phyloP scores from a whole-genome alignment of 2,888 invertebrate species.

The Lysandra coridon region DNA sequence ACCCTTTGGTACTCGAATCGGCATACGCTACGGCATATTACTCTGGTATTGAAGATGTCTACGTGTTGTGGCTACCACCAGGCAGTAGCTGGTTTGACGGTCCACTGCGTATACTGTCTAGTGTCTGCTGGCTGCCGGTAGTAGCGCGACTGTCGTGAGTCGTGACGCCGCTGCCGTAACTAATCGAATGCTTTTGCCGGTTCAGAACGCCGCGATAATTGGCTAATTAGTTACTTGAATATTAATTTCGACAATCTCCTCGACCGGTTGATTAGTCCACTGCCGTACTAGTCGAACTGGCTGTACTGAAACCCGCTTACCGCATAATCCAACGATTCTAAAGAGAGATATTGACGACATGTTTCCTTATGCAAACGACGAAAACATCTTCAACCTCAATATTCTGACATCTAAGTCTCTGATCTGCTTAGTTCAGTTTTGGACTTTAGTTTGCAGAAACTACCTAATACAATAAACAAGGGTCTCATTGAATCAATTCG shows the following conservation, averaged over 20 bases:
- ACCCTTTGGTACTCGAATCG: no score
- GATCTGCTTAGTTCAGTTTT: not conserved
- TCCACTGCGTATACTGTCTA: not conserved
- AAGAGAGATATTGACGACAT: not conserved
- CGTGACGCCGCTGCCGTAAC: conserved; percentile 25
- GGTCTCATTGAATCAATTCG: not conserved
- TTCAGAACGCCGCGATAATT: conserved; percentile 30
- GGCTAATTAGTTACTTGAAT: conserved; percentile 21
- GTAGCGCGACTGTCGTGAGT: conserved; percentile 16
- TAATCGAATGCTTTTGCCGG: conserved; percentile 23
- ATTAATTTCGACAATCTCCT: conserved; percentile 14
- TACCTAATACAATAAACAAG: not conserved
- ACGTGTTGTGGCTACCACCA: not conserved
- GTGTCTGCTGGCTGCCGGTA: conserved; percentile 34
- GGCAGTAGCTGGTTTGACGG: not conserved
- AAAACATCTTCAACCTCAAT: not conserved
- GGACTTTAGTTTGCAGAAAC: not conserved
- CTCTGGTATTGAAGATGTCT: not conserved
- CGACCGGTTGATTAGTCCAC: conserved; percentile 14
- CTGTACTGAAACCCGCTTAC: not conserved
- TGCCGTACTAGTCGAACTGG: conserved; percentile 16
- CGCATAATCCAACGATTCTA: not conserved
- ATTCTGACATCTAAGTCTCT: not conserved
- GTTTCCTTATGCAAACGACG: not conserved
- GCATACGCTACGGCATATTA: no score